Base-by-base conservation (phyloP, 1,140 invertebrate species). In the Philaenus spumarius region DNA sequence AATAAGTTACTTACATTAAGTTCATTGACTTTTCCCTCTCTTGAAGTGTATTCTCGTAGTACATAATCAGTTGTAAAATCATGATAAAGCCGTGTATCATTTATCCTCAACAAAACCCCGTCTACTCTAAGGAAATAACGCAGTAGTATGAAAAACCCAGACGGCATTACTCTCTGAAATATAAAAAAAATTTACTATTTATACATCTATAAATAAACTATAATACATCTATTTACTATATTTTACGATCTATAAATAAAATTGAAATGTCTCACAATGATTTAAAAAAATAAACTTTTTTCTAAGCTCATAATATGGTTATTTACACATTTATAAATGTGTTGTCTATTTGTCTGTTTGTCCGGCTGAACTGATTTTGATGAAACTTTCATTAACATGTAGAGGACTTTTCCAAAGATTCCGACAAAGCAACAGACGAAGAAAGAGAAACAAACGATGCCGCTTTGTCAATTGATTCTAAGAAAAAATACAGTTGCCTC, bases 101-200 rank as follows among this genome's bases (percentile, higher is more conserved):
- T 87, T 17, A 96, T 82, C 59, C 89, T 78, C 0, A 96, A 78
- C 67, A 97, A 77, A 0, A 98, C 94, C 68, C 89, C 82, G 72
- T 99, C 97, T 4, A 99, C 90, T 71, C 97, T 80, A 52, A 99
- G 75, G 73, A 97, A 98, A 69, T 90, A 94, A 66, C 96, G 80
- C 23, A 94, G 71, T 0, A 99, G 74, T 51, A 98, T 82, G 70
- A 95, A 98, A 76, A 95, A 96, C 65, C 89, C 88, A 24, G 82
- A 83, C 1, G 91, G 91, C 96, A 98, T 98, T 0, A 96, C 92
- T 68, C 97, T 82, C 91, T 97, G 76, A 59, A 82, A 78, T 66
- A 67, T 67, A 69, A 64, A 64, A 62, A 62, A 63, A 58, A 57
- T 46, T 7, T 30, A 9, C 12, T 12, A 30, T 7, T 9, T 12